These are phyloP conservation scores for Mimumesa dahlbomi DNA, from an alignment of 2,888 invertebrate genomes.

Conservation along the genomic window DNA sequence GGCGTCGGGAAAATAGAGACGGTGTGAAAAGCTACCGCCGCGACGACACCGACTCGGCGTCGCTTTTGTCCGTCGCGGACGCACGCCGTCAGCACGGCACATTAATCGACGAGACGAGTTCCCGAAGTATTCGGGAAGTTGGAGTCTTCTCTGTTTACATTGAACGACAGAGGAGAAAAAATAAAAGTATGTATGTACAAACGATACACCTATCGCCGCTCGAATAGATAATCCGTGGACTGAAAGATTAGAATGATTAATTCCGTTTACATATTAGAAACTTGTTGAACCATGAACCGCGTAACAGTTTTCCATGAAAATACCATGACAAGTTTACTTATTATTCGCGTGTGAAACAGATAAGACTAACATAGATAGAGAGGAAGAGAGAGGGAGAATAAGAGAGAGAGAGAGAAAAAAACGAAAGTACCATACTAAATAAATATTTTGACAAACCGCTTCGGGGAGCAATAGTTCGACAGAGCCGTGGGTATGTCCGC, in stretches of 20 bases:
- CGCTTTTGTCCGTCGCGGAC: conserved; percentile 45
- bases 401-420: conserved; percentile 29
- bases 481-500: conserved; percentile 70
- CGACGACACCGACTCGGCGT: conserved; percentile 34
- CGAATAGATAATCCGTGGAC: too few species aligned
- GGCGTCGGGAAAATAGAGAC: conserved; percentile 49
- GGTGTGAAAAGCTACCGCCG: conserved; percentile 50
- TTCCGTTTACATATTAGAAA: too few species aligned
- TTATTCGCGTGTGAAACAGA: background rate
- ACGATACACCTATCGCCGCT: too few species aligned
- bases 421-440: conserved; percentile 61
- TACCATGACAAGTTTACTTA: background rate
- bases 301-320: too few species aligned
- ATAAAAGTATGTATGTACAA: too few species aligned
- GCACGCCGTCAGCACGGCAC: conserved; percentile 36
- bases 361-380: background rate
- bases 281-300: too few species aligned
- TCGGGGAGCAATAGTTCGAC: conserved; percentile 32
- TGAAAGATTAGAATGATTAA: too few species aligned
- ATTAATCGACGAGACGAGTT: conserved; percentile 54
- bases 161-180: too few species aligned
- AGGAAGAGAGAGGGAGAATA: background rate
- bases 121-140: conserved; percentile 27
- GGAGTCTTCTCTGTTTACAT: too few species aligned
- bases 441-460: conserved; percentile 79